These are phyloP conservation scores for Pristis pectinata DNA, from an alignment of 2,797 vertebrate genomes.

Conservation along the genomic window DNA sequence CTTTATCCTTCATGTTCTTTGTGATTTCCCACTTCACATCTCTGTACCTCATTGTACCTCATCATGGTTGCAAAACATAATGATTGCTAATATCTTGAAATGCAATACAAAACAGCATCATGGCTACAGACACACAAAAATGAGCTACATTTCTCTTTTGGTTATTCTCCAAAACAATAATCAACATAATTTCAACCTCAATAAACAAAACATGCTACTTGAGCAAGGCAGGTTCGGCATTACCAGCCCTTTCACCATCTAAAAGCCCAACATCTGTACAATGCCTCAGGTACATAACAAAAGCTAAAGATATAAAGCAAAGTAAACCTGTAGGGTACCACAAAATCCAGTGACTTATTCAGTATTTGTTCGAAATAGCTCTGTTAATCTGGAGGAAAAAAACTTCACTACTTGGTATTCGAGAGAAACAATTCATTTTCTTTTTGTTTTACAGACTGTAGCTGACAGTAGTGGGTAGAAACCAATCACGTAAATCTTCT, in stretches of 20 bases:
- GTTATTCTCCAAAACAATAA: not conserved
- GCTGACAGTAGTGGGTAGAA: no score
- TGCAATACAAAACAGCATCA: not conserved
- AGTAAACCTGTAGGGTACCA: not conserved
- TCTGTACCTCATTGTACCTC: not conserved
- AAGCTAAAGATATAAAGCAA: not conserved
- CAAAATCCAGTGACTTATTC: not conserved
- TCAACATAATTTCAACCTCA: not conserved
- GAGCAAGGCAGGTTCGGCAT: not conserved
- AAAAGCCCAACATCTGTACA: not conserved
- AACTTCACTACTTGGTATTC: no score
- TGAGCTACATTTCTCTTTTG: not conserved
- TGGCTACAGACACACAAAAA: not conserved
- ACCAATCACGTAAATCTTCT: no score
- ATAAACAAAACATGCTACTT: not conserved
- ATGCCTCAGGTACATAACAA: not conserved
- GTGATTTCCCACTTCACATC: not conserved
- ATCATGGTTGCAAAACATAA: not conserved
- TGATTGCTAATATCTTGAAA: not conserved
- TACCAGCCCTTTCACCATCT: not conserved
- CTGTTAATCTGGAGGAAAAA: not conserved
- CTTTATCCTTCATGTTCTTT: not conserved
- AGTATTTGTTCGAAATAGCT: not conserved
- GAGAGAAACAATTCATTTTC: no score
- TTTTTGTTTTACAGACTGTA: no score